A percentile compares a stretch with the other conserved stretches of the same genome.
Conservation (phyloP, 1,140 invertebrate genomes). For the Bombus fervidus region DNA sequence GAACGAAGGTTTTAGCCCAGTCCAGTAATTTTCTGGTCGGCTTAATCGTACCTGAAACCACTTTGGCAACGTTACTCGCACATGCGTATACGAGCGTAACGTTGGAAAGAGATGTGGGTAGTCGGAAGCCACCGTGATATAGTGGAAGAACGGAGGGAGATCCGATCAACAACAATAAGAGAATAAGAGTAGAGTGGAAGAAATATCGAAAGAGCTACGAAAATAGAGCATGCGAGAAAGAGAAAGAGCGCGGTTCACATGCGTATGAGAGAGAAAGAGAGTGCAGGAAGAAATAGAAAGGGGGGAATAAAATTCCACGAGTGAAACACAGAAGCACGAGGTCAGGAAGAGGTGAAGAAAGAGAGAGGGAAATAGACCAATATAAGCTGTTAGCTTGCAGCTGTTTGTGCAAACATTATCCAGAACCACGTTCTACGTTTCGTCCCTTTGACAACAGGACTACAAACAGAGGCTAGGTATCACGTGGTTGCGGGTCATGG, state of each 20-base stretch:
- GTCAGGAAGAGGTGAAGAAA: neutral
- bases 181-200: neutral
- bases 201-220: neutral
- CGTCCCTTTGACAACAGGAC: slow-evolving; percentile 60
- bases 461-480: slow-evolving; percentile 59
- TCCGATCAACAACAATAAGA: neutral
- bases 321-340: neutral
- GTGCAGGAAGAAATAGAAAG: neutral
- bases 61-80: slow-evolving; percentile 10
- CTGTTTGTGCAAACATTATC: slow-evolving; percentile 67
- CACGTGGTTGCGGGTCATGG: slow-evolving; percentile 39
- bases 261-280: neutral
- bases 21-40: slow-evolving; percentile 50
- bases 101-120: neutral
- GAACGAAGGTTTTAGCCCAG: slow-evolving; percentile 26
- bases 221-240: neutral
- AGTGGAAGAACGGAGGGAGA: too few relatives aligned
- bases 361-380: slow-evolving; percentile 54
- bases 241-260: neutral
- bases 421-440: slow-evolving; percentile 56
- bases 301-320: slow-evolving; percentile 4
- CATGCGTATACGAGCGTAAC: neutral
- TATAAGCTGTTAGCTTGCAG: slow-evolving; percentile 68
- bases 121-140: neutral
- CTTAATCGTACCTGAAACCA: slow-evolving; percentile 35